Percentiles rank a stretch among this genome's conserved stretches.
Conservation (phyloP, 2,797 vertebrate genomes). For the Gila robusta region DNA sequence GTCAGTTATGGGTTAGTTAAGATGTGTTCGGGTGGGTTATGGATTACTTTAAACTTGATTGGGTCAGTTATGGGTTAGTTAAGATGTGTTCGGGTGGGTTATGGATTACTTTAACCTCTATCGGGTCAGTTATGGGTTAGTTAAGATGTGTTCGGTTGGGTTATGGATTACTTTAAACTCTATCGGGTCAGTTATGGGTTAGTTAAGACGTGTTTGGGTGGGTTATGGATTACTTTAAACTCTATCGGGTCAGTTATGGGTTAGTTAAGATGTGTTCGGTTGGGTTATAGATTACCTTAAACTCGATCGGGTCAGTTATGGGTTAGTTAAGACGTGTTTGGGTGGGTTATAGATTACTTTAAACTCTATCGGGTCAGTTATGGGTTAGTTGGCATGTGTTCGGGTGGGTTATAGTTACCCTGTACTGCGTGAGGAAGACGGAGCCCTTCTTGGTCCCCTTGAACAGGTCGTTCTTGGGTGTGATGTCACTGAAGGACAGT, state of each 20-base stretch:
- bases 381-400: neutral
- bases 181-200: neutral
- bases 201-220: neutral
- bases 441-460: slow-evolving; percentile 90
- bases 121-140: neutral
- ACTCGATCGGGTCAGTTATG: neutral
- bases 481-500: slow-evolving; percentile 88
- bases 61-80: neutral
- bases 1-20: neutral
- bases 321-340: neutral
- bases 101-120: neutral
- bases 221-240: neutral
- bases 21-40: neutral
- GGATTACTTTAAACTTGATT: too few species aligned
- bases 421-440: slow-evolving; percentile 91
- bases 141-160: neutral
- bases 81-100: neutral
- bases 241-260: neutral
- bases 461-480: slow-evolving; percentile 81
- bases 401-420: slow-evolving; percentile 70
- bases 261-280: neutral
- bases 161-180: neutral
- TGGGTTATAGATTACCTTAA: neutral
- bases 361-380: neutral
- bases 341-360: too few species aligned